phyloP scores from a whole-genome alignment of 2,113 vertebrate species.

The Oxygymnocypris stewartii region DNA sequence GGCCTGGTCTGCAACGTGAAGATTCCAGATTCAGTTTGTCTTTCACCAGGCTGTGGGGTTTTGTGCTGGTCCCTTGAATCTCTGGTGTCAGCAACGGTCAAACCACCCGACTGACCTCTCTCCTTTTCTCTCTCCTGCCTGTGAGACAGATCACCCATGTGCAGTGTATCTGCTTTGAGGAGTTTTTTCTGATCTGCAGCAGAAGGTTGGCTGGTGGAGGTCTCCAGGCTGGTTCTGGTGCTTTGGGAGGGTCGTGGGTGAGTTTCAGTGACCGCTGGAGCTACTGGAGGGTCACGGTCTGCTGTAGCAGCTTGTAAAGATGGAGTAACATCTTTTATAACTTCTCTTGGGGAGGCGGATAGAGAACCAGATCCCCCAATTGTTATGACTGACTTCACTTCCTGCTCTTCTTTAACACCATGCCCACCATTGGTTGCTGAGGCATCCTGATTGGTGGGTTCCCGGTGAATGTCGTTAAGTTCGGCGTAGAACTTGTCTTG shows the following conservation, averaged over 20 bases:
- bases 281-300: not conserved
- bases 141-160: constrained; percentile 78
- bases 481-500: constrained; percentile 98
- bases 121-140: constrained; percentile 60
- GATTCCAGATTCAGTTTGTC: constrained; percentile 67
- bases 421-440: constrained; percentile 71
- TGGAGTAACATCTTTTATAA: not conserved
- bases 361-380: not conserved
- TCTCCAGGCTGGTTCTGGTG: constrained; percentile 25
- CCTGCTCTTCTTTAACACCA: constrained; percentile 71
- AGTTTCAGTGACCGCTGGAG: constrained; percentile 73
- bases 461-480: constrained; percentile 81
- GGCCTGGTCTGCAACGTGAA: constrained; percentile 68
- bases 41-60: constrained; percentile 52
- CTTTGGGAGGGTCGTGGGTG: constrained; percentile 70
- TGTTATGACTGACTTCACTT: constrained; percentile 51
- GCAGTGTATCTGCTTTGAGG: constrained; percentile 79
- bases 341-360: not conserved
- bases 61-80: constrained; percentile 60
- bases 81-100: not conserved
- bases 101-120: constrained; percentile 65
- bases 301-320: constrained; percentile 24
- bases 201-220: constrained; percentile 37
- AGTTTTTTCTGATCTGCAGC: constrained; percentile 75
- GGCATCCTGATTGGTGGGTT: constrained; percentile 59